Base-by-base conservation (phyloP, 2,888 invertebrate species). In the Lasioglossum malachurum region DNA sequence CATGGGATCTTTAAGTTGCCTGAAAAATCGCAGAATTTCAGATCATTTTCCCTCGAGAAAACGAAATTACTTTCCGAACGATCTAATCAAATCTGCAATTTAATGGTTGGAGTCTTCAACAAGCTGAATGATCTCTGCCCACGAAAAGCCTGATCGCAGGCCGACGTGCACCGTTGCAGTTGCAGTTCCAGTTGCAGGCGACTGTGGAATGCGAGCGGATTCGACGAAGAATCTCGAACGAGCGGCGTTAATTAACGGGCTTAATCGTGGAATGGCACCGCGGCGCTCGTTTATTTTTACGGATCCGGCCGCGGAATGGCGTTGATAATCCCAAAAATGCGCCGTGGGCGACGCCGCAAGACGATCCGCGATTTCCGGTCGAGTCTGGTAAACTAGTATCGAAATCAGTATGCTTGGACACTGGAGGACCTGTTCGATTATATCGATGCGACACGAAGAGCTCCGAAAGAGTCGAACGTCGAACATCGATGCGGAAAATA, bases 221-320 rank as follows among this genome's bases (percentile, higher is more conserved):
- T 84, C 35, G 71, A n/a, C n/a, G 71, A 12, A n/a, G 31, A 46
- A 49, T 73, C 76, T 77, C 77, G 31, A 84, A 73, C 73, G 46
- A 19, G 31, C 16, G 73, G n/a, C 73, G 53, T n/a, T n/a, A 84
- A 86, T 78, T 86, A 80, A 80, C 86, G 80, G 57, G 80, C 78
- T 84, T 84, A 84, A 86, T 86, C 84, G 64, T 77, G 19, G 38
- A 67, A 49, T 46, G 49, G 84, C 78, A 71, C 77, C 81, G 64
- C 64, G 75, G 46, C 53, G 19, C 72, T 81, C 86, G 75, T 84
- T 80, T 75, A 71, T 80, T 86, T 86, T 78, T 84, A 78, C 27
- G 78, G 53, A 80, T n/a, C 57, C 27, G 60, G 23, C 10, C 44
- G 12, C 78, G 77, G 46, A 84, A 82, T 71, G 77, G 57, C 82